Evolutionary conservation across 2,113 vertebrate species (phyloP), one percentile per base, ranked within the genome.

Genomic region (Mugil cephalus): DNA sequence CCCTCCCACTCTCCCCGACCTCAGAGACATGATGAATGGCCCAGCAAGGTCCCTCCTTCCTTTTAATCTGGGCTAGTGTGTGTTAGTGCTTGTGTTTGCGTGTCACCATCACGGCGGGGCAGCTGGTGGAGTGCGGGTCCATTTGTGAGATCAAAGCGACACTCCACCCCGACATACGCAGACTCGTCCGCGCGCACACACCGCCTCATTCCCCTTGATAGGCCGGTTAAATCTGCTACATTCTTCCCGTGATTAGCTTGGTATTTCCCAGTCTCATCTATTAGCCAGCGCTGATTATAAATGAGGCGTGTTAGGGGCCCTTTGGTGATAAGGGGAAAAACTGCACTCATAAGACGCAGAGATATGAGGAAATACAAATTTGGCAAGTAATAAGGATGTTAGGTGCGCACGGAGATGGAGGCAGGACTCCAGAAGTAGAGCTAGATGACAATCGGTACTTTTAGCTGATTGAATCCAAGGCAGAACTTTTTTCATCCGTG

Each of bases 121-220:
- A 91, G 88, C 89, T 90, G 89, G 84, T 65, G 68, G 69, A 84
- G 81, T 84, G 85, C 46, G 76, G 78, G 68, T 82, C 85, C 77
- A 87, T 93, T 93, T 91, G 77, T 4, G 19, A 80, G 87, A 91
- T 92, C 91, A 91, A 91, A 91, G 88, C 18, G 11, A 45, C 84
- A 36, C 84, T 79, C 85, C 73, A 48, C 81, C 86, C 73, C n/a
- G 7, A 78, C 83, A 78, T 77, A 80, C 55, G 21, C 74, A 21
- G 42, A 59, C 80, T 14, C 68, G 59, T 78, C 74, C 59, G 2
- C 24, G 24, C 24, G 11, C 69, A 13, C 53, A 45, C 54, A 12
- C 68, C 9, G 46, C 66, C 48, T 67, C 77, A 52, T 62, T 82
- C 71, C 72, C 46, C 56, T 55, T 13, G 30, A 80, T 77, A 67